phyloP scores from a whole-genome alignment of 2,113 vertebrate genomes.

The Halcyon malimbica region DNA sequence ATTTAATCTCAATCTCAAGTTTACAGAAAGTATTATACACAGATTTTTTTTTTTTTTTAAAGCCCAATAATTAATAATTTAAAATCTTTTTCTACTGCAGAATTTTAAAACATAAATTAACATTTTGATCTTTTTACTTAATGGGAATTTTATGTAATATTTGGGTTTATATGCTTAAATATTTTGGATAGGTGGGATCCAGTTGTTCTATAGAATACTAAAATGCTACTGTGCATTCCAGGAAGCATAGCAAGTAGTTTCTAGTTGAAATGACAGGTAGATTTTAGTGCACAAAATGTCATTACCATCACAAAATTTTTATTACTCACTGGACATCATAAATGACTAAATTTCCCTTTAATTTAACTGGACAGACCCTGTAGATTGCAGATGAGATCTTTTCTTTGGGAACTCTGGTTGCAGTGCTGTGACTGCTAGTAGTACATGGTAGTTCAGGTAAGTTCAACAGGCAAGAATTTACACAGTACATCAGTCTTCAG shows the following conservation, averaged over 20 bases:
- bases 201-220: background rate
- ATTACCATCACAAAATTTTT: background rate
- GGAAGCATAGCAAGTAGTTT: background rate
- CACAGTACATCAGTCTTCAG: background rate
- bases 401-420: background rate
- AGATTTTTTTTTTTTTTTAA: too few species aligned
- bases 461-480: constrained; percentile 16
- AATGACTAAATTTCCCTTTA: background rate
- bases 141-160: background rate
- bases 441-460: background rate
- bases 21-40: background rate
- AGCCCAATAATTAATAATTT: background rate
- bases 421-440: background rate
- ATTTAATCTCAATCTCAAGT: background rate
- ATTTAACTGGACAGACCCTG: background rate
- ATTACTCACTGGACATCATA: background rate
- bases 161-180: background rate
- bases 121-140: background rate
- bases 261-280: background rate
- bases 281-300: background rate
- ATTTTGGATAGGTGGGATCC: background rate
- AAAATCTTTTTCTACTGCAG: background rate
- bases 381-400: background rate
- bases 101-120: background rate
- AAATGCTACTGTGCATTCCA: background rate